phyloP scores from a whole-genome alignment of 53 echinoderm and acorn worm species.

The Actinopyga echinites region DNA sequence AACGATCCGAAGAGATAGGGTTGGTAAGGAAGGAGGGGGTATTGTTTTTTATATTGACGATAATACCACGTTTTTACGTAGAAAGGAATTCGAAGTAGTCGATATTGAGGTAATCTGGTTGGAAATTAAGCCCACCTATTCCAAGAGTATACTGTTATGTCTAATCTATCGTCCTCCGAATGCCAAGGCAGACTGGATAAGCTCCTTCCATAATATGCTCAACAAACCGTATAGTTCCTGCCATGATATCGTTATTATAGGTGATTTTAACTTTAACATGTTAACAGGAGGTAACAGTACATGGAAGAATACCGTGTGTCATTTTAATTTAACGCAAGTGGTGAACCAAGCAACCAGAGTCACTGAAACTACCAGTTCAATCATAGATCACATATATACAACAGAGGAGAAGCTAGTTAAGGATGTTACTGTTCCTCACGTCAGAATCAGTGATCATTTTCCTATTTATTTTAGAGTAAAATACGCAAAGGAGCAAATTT shows the following conservation, averaged over 20 bases:
- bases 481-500: neutral
- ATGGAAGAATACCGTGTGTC: neutral
- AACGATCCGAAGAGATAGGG: neutral
- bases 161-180: constrained; percentile 12
- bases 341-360: constrained; percentile 3
- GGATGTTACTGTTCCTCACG: neutral
- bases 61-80: neutral
- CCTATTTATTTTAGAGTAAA: neutral
- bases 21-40: neutral
- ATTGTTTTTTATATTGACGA: neutral
- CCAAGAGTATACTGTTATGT: neutral
- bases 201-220: neutral
- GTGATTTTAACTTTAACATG: neutral
- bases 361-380: neutral
- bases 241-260: neutral
- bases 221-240: neutral
- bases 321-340: neutral
- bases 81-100: neutral
- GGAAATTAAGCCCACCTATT: neutral
- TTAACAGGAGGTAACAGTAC: neutral
- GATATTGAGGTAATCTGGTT: constrained; percentile 19
- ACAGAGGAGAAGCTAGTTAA: neutral
- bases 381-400: constrained; percentile 14
- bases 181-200: constrained; percentile 22
- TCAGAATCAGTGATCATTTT: neutral